Evolutionary conservation across 2,797 vertebrate genomes (phyloP), one percentile per base, ranked within the genome.

Genomic region (Pseudochaenichthys georgianus): DNA sequence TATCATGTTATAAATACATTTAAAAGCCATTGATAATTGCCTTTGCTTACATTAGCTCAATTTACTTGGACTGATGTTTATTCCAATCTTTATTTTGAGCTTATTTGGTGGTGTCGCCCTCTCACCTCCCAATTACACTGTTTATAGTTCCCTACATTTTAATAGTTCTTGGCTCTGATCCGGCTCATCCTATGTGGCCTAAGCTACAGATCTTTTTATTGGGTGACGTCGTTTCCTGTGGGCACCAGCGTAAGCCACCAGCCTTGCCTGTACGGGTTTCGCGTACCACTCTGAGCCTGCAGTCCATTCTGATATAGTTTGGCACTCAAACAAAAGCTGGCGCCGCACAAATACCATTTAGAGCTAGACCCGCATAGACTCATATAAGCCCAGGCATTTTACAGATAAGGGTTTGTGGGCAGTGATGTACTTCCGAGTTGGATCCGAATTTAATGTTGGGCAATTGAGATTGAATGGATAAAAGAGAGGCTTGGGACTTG

Each of bases 171-270:
- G 82, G 85, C 80, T 73, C 73, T 62, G 78, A 86, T 89, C 70
- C 78, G 70, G 64, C 64, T 88, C 47, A 77, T 78, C 74, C 53
- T 47, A 52, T 70, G 71, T 70, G 81, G 84, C 83, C 82, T 63
- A 66, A 63, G 69, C 69, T 72, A 34, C 82, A 85, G 72, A 73
- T 78, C 82, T 90, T 88, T 91, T 89, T 88, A 88, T 70, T 80
- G 83, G 83, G 70, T 88, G 84, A 91, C 83, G 89, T 90, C 59
- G 75, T 89, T 91, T 92, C 89, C 90, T 89, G 83, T 81, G 81
- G 85, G 83, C 75, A 75, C 72, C 16, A 5, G 70, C 16, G 51
- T 51, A 38, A 59, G 61, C 62, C 82, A 73, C 72, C 75, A 48
- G 81, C 76, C 57, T 38, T 41, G 77, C 78, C 64, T 41, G 51